phyloP scores from a whole-genome alignment of 2,888 invertebrate genomes.

The Neria commutata region DNA sequence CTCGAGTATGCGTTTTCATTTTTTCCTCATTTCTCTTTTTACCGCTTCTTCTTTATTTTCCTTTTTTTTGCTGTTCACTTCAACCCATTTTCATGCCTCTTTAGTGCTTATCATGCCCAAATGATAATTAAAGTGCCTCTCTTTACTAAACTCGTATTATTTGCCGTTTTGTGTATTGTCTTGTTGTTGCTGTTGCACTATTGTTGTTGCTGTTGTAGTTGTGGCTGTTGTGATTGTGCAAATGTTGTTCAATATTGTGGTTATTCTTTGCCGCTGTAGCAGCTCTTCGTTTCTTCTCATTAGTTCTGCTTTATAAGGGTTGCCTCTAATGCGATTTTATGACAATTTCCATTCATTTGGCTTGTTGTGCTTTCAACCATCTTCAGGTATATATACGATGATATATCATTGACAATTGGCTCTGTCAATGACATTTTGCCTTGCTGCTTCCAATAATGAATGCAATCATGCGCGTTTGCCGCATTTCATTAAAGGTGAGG shows the following conservation, averaged over 20 bases:
- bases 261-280: neutral
- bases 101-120: constrained; percentile 54
- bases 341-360: constrained; percentile 16
- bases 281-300: constrained; percentile 7
- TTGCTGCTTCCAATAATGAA: too few species aligned
- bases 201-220: neutral
- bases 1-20: constrained; percentile 7
- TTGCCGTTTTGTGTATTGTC: neutral
- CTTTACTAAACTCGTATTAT: neutral
- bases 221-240: neutral
- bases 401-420: too few species aligned
- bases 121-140: constrained; percentile 56
- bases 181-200: neutral
- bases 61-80: too few species aligned
- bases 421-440: too few species aligned
- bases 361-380: neutral
- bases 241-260: constrained; percentile 14
- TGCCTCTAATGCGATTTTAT: constrained; percentile 11
- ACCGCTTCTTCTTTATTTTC: too few species aligned
- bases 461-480: too few species aligned
- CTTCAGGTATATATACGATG: too few species aligned
- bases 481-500: too few species aligned
- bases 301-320: constrained; percentile 9
- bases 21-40: neutral
- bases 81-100: constrained; percentile 34